Evolutionary conservation across 2,113 vertebrate genomes (phyloP), one percentile per base, ranked within the genome.

Genomic region (Camelus dromedarius): DNA sequence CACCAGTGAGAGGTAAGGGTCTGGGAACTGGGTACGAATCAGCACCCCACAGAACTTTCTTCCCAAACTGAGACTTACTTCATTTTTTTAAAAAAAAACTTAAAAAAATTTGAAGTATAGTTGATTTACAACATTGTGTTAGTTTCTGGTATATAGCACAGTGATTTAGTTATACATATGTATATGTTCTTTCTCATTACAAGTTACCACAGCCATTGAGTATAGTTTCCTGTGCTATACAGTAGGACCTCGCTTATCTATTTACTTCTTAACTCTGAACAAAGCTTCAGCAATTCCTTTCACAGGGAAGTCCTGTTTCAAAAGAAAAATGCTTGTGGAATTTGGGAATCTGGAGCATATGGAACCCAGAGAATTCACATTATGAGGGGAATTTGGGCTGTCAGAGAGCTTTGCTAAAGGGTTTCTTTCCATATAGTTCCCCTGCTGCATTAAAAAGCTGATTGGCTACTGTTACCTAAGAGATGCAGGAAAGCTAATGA

Each of bases 401-500:
- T 72, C 70, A 32, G 75, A 89, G 3, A 35, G 64, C 83, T 83
- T 70, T 69, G 38, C 28, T 77, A 50, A 73, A 80, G 70, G 52
- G 56, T 22, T 76, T 77, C 72, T 72, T 76, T 92, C 88, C 42
- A 42, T n/a, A 69, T 6, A 70, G 62, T 22, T 38, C 38, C 69
- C 77, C 91, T 42, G 38, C 48, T 12, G 28, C 89, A 75, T 54
- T 50, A 32, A 89, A 84, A 82, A 93, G 73, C 72, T 91, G 81
- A 94, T 19, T 85, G 91, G 80, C 50, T 87, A 54, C 15, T 80
- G 87, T 90, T 87, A 87, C 92, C 80, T 84, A 94, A 88, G 66
- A 86, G 56, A 94, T 56, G 52, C 72, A 91, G 46, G 73, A 75
- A 81, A 95, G 76, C 83, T 95, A 95, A 88, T 67, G 76, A 92